A percentile compares a stretch with the other conserved stretches of the same genome.
Conservation (phyloP, 2,113 vertebrate species). For the Actenoides hombroni region DNA sequence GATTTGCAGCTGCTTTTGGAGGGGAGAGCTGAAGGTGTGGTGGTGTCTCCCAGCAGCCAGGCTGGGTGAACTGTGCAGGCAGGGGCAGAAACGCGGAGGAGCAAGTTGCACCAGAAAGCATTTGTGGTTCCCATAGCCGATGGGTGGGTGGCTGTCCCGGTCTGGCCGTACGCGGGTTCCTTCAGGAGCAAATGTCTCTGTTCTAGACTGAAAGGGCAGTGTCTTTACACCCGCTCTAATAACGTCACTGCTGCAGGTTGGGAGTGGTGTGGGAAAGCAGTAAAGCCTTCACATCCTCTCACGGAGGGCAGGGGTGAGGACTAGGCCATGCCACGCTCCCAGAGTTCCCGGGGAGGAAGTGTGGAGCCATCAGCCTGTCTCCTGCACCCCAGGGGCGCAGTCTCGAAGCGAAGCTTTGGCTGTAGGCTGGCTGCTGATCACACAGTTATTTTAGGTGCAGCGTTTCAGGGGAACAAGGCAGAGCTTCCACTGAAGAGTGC, state of each 20-base stretch:
- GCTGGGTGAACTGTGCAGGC: rapidly evolving
- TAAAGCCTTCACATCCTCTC: neutral
- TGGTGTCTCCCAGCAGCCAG: neutral
- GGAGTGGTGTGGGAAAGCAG: neutral
- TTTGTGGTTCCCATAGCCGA: rapidly evolving
- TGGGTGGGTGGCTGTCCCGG: neutral
- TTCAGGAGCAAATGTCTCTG: neutral
- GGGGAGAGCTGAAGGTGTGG: neutral
- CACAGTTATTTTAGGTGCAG: neutral
- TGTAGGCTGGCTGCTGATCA: neutral
- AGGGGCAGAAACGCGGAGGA: rapidly evolving
- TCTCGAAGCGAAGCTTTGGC: rapidly evolving
- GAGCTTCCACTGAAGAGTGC: neutral
- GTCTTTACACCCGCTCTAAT: rapidly evolving
- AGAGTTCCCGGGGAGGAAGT: too few species aligned
- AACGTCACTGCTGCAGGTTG: neutral
- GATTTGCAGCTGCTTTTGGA: neutral
- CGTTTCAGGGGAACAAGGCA: neutral
- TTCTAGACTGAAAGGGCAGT: neutral
- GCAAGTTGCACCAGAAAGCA: neutral
- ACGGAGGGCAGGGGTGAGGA: neutral
- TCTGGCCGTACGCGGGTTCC: rapidly evolving
- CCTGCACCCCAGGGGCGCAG: rapidly evolving
- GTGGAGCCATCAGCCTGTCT: rapidly evolving
- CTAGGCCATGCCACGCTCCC: rapidly evolving